Conservation (phyloP, 1,140 invertebrate species). For the Acromyrmex heyeri region DNA sequence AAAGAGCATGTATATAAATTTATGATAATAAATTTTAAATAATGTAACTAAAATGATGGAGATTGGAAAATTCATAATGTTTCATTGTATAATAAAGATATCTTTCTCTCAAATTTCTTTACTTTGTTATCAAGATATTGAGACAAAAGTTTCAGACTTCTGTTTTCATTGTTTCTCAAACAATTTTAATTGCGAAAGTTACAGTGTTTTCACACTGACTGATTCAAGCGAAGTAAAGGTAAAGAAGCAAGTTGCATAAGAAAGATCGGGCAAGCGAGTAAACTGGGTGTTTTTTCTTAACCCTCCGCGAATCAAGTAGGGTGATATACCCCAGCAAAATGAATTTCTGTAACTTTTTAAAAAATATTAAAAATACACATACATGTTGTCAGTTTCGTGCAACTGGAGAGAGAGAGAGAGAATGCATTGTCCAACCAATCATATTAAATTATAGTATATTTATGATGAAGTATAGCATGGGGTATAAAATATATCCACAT, state of each 20-base stretch:
- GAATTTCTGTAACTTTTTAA: no score
- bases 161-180: constrained; percentile 50
- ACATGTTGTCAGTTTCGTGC: no score
- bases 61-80: not conserved
- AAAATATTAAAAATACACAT: no score
- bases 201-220: constrained; percentile 22
- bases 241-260: constrained; percentile 27
- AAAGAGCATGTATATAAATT: not conserved
- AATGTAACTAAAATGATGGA: not conserved
- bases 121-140: constrained; percentile 32
- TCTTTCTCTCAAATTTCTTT: constrained; percentile 9
- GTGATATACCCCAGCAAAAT: no score
- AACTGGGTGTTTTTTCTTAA: constrained; percentile 8
- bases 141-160: constrained; percentile 24
- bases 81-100: constrained; percentile 15
- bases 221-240: constrained; percentile 28
- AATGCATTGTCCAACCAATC: no score
- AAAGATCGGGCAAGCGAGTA: not conserved
- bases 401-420: no score
- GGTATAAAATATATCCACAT: no score
- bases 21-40: not conserved
- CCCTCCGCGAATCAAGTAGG: no score
- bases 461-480: no score
- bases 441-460: no score
- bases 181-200: constrained; percentile 59